Evolutionary conservation across 2,113 vertebrate genomes (phyloP), one percentile per base, ranked within the genome.

Genomic region (Scortum barcoo): DNA sequence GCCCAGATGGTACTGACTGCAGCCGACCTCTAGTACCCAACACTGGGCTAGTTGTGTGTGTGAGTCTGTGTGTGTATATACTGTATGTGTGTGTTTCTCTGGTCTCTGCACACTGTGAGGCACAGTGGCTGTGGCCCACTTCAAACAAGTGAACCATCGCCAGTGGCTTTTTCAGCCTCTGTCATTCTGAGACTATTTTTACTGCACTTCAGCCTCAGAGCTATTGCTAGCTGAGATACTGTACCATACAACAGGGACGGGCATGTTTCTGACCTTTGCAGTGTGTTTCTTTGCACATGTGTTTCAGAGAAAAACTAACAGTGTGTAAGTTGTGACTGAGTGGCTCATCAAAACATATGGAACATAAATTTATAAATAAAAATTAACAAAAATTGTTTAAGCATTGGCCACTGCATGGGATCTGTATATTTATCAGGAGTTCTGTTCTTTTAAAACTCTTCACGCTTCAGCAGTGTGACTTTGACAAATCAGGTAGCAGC

Each of bases 111-210:
- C 48, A 33, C 78, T 83, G 85, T 79, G 76, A 74, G 77, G 67
- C 75, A 72, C 1, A 3, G 60, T 88, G 92, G 81, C 87, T 83
- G 56, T 75, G 81, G 61, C 86, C 87, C 88, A 93, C 94, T 95
- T 95, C 93, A 95, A 95, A 95, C 86, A 80, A 81, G 62, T 50
- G n/a, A 90, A 74, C 81, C 87, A 81, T 62, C 14, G 77, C 78
- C 85, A 86, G 94, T 93, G 95, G 95, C 93, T 95, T 95, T 95
- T 95, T 84, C 84, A 50, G 83, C 58, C 90, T 91, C 95, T 96
- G 83, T 96, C 89, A 96, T 96, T 94, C 83, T 42, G 76, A 70
- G 72, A 70, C 92, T 95, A 95, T 95, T 95, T 95, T 89, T 93
- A 88, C 84, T 57, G 38, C 68, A 16, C 53, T 76, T 61, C 67